These are phyloP conservation scores for Neotragus moschatus DNA, from an alignment of 2,113 vertebrate genomes.

Conservation along the genomic window DNA sequence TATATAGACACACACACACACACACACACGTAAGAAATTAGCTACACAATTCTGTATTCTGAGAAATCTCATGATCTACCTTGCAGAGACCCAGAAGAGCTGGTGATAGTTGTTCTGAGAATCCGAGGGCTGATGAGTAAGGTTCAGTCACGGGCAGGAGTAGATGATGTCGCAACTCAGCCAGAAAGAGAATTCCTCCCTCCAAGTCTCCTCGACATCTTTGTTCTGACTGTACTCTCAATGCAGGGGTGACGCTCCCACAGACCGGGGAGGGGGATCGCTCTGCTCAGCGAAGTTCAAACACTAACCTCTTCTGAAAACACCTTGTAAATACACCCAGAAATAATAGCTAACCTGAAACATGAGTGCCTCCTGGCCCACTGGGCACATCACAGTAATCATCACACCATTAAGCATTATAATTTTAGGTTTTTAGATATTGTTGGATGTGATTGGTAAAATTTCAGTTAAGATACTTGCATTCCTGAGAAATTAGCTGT, in stretches of 20 bases:
- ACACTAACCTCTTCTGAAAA: background rate
- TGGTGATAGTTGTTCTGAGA: background rate
- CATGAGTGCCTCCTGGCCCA: background rate
- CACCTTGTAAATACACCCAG: background rate
- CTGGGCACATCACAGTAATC: background rate
- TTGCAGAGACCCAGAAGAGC: background rate
- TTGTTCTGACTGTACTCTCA: background rate
- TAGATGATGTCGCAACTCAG: background rate
- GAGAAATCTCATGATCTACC: background rate
- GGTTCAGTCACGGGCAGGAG: background rate
- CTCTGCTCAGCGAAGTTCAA: background rate
- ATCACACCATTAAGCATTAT: background rate
- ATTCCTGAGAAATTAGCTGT: background rate
- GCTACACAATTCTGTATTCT: background rate
- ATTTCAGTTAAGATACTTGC: background rate
- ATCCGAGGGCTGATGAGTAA: too few relatives aligned
- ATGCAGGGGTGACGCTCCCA: accelerated
- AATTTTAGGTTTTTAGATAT: background rate
- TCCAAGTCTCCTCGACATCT: accelerated
- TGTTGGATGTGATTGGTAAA: background rate
- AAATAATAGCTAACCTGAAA: background rate
- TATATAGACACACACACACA: background rate
- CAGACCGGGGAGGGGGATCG: background rate
- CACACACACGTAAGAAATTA: background rate
- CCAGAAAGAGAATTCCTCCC: background rate